Percentiles rank a stretch among this genome's conserved stretches.
These are phyloP conservation scores for Oophaga pumilio DNA, from an alignment of 2,113 vertebrate species.

Conservation along the genomic window DNA sequence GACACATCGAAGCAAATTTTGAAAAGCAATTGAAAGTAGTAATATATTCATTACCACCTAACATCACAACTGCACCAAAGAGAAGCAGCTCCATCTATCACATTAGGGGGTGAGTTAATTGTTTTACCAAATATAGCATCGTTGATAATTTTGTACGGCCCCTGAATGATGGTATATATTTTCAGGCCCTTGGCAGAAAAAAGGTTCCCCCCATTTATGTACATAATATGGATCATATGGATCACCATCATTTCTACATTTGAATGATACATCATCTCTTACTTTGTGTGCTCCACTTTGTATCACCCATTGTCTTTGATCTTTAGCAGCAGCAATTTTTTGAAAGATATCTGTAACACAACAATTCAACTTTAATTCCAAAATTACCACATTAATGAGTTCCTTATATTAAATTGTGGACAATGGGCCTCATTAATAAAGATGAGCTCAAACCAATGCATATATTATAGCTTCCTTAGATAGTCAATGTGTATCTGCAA, in stretches of 20 bases:
- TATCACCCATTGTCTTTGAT: constrained; percentile 79
- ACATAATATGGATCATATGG: not conserved
- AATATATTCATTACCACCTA: too few species aligned
- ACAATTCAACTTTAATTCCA: not conserved
- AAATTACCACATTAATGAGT: not conserved
- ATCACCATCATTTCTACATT: not conserved
- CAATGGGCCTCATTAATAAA: not conserved
- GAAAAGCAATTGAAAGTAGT: too few species aligned
- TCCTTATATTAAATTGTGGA: not conserved
- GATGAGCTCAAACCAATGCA: not conserved
- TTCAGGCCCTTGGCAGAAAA: too few species aligned
- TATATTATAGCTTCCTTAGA: too few species aligned
- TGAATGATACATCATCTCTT: constrained; percentile 28
- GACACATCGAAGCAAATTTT: too few species aligned
- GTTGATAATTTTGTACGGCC: too few species aligned
- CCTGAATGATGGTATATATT: too few species aligned
- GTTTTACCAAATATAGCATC: too few species aligned
- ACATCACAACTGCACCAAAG: too few species aligned
- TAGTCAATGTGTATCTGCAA: too few species aligned
- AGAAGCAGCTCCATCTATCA: too few species aligned
- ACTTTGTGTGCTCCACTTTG: constrained; percentile 81
- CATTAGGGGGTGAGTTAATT: too few species aligned
- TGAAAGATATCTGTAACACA: constrained; percentile 82
- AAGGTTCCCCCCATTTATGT: not conserved
- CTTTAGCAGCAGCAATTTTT: constrained; percentile 78